phyloP scores from a whole-genome alignment of 2,888 invertebrate species.

The Micropterix aruncella region DNA sequence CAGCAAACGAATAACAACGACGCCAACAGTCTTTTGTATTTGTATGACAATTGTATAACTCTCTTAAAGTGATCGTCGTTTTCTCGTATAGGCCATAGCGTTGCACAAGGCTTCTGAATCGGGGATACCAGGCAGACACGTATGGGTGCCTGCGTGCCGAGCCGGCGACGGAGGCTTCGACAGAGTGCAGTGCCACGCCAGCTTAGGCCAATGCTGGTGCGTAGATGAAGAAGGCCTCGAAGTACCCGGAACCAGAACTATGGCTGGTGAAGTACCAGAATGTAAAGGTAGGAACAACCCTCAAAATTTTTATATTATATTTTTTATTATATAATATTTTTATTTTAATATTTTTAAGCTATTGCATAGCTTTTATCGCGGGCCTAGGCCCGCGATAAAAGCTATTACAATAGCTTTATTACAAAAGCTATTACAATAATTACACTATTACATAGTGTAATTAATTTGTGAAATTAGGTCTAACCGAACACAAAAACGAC shows the following conservation, averaged over 20 bases:
- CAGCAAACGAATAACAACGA: too few relatives aligned
- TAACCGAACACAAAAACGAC: too few relatives aligned
- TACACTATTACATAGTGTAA: too few relatives aligned
- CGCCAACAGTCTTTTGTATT: too few relatives aligned
- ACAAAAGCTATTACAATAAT: too few relatives aligned
- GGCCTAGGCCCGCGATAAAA: too few relatives aligned
- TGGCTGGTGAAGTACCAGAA: constrained; percentile 19
- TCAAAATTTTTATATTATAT: too few relatives aligned
- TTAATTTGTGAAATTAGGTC: too few relatives aligned
- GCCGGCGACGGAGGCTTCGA: constrained; percentile 51
- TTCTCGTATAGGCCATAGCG: constrained; percentile 22
- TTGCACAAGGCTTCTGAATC: constrained; percentile 51
- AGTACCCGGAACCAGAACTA: constrained; percentile 49
- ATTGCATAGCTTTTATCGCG: too few relatives aligned
- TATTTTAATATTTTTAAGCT: too few relatives aligned
- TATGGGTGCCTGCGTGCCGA: constrained; percentile 61
- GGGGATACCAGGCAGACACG: constrained; percentile 61
- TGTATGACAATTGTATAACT: not conserved
- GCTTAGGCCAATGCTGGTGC: constrained; percentile 66
- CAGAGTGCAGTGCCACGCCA: constrained; percentile 56
- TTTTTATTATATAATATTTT: too few relatives aligned
- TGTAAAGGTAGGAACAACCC: constrained; percentile 28
- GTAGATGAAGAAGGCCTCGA: constrained; percentile 63
- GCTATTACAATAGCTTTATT: too few relatives aligned
- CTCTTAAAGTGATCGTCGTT: not conserved